Evolutionary conservation across 2,797 vertebrate genomes (phyloP).

Genomic region (Carapus acus): DNA sequence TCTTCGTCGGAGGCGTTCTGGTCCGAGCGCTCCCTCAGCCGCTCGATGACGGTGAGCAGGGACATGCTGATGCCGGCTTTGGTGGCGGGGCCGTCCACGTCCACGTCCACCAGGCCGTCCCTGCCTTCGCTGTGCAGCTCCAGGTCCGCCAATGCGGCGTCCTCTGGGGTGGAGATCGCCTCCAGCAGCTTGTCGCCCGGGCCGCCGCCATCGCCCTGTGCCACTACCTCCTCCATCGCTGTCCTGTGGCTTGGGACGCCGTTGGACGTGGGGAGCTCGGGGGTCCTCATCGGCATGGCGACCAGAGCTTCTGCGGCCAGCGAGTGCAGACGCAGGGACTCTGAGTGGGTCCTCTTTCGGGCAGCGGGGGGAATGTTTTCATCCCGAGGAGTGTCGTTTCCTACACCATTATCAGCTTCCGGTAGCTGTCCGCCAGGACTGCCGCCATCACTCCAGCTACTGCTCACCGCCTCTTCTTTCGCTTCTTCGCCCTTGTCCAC

Average conservation of each 20-base stretch:
- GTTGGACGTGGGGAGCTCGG: constrained; percentile 71
- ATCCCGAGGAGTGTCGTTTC: constrained; percentile 62
- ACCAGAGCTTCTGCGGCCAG: constrained; percentile 94
- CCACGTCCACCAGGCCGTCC: constrained; percentile 48
- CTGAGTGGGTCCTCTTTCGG: constrained; percentile 90
- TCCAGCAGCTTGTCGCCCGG: constrained; percentile 68
- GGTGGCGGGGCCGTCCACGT: constrained; percentile 66
- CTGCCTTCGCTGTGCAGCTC: constrained; percentile 67
- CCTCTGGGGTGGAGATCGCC: constrained; percentile 40
- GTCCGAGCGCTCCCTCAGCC: constrained; percentile 89
- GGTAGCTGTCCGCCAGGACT: constrained; percentile 15
- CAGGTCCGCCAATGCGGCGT: constrained; percentile 57
- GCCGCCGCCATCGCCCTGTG: too few relatives aligned
- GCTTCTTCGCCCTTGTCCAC: constrained; percentile 24
- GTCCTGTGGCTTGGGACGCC: constrained; percentile 28
- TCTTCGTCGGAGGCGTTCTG: constrained; percentile 94
- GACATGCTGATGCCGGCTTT: constrained; percentile 96
- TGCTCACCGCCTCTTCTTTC: constrained; percentile 70
- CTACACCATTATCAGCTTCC: constrained; percentile 20
- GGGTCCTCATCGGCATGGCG: constrained; percentile 89
- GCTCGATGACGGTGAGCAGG: constrained; percentile 92
- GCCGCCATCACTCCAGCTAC: constrained; percentile 61
- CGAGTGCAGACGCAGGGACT: constrained; percentile 91
- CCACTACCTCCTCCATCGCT: too few relatives aligned
- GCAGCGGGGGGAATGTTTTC: constrained; percentile 84